Conservation (phyloP, 2,888 invertebrate species). For the Thalpophila matura region DNA sequence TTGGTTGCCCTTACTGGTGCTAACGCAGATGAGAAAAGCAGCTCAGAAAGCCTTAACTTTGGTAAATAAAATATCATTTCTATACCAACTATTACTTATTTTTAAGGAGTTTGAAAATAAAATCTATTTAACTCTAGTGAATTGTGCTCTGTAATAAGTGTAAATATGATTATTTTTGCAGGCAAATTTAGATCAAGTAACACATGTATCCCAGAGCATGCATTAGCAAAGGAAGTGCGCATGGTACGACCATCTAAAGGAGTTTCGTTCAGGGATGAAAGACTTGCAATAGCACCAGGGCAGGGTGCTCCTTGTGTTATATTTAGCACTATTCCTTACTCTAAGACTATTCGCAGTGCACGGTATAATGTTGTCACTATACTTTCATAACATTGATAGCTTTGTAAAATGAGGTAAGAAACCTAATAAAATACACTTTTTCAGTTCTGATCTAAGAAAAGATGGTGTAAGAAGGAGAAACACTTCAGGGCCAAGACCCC, state of each 20-base stretch:
- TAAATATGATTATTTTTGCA: slow-evolving; percentile 56
- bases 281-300: slow-evolving; percentile 95
- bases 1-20: slow-evolving; percentile 87
- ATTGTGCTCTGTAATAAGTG: slow-evolving; percentile 24
- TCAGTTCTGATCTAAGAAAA: slow-evolving; percentile 92
- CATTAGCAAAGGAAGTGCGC: slow-evolving; percentile 90
- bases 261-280: slow-evolving; percentile 94
- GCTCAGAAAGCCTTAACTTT: slow-evolving; percentile 95
- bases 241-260: slow-evolving; percentile 91
- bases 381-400: neutral
- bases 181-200: slow-evolving; percentile 89
- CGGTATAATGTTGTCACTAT: slow-evolving; percentile 81
- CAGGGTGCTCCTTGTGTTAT: slow-evolving; percentile 95
- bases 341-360: slow-evolving; percentile 91
- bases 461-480: slow-evolving; percentile 95
- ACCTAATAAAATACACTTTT: slow-evolving; percentile 33
- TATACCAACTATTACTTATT: slow-evolving; percentile 9
- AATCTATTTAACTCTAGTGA: neutral
- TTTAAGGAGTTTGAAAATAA: neutral
- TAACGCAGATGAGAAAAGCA: slow-evolving; percentile 93
- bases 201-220: slow-evolving; percentile 90
- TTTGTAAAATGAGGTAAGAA: neutral
- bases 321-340: slow-evolving; percentile 97
- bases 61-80: slow-evolving; percentile 70
- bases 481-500: slow-evolving; percentile 95